Evolutionary conservation across 2,888 invertebrate genomes (phyloP).

Genomic region (Fissipunctia ypsillon): DNA sequence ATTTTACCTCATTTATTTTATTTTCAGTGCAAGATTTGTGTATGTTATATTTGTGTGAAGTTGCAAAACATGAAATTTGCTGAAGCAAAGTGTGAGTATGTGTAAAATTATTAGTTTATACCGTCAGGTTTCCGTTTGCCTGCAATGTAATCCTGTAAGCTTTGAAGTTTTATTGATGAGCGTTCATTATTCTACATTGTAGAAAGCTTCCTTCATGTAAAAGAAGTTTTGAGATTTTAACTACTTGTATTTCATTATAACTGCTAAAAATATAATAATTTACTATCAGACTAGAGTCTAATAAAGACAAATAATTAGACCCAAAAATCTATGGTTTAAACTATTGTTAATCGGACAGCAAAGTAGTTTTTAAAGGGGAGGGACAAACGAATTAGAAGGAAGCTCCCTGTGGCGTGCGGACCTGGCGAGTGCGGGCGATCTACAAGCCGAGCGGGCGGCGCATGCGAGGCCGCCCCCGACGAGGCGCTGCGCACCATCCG

Average conservation of each 20-base stretch:
- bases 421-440: constrained; percentile 83
- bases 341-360: constrained; percentile 21
- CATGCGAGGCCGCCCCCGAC: constrained; percentile 86
- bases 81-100: constrained; percentile 77
- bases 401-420: constrained; percentile 77
- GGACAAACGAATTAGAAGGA: constrained; percentile 53
- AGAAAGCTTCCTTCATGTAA: constrained; percentile 72
- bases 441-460: constrained; percentile 82
- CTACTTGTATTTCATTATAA: constrained; percentile 42
- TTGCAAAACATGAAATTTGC: constrained; percentile 73
- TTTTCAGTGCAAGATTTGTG: constrained; percentile 67
- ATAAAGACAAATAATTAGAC: constrained; percentile 16
- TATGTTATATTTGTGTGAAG: constrained; percentile 65
- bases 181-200: constrained; percentile 60
- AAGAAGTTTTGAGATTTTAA: constrained; percentile 57
- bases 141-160: constrained; percentile 58
- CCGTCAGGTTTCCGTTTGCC: constrained; percentile 55
- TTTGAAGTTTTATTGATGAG: constrained; percentile 57
- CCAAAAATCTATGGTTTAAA: constrained; percentile 30
- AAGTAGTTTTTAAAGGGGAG: constrained; percentile 26
- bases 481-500: constrained; percentile 90
- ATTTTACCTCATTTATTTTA: constrained; percentile 57
- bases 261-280: constrained; percentile 31
- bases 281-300: constrained; percentile 44
- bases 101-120: constrained; percentile 66